Evolutionary conservation across 1,140 invertebrate genomes (phyloP).

Genomic region (Cecropterus lyciades): DNA sequence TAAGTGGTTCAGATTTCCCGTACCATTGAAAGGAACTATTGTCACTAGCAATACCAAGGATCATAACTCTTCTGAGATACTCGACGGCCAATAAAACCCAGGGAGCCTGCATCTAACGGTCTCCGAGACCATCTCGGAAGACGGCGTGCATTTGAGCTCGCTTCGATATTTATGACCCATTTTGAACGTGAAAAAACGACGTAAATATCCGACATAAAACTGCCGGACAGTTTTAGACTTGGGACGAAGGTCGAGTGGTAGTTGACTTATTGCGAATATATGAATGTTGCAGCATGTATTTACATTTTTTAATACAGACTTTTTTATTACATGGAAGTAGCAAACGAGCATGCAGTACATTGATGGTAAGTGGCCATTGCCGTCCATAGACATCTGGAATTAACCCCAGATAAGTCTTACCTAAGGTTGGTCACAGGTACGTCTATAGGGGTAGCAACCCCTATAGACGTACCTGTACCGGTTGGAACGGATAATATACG

Average conservation of each 20-base stretch:
- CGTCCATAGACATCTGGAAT: no score
- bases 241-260: background rate
- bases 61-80: constrained; percentile 22
- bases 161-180: constrained; percentile 27
- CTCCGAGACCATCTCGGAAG: constrained; percentile 8
- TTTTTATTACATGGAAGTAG: no score
- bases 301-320: no score
- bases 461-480: no score
- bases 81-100: constrained; percentile 30
- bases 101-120: constrained; percentile 23
- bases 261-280: constrained; percentile 1
- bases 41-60: background rate
- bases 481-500: no score
- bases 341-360: no score
- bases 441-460: no score
- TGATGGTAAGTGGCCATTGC: no score
- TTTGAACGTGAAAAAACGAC: constrained; percentile 11
- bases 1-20: no score
- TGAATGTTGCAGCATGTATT: background rate
- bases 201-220: constrained; percentile 26
- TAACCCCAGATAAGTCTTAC: no score
- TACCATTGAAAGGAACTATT: background rate
- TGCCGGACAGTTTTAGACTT: no score
- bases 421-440: no score
- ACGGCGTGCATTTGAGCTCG: constrained; percentile 22